A percentile compares a stretch with the other conserved stretches of the same genome.
phyloP scores from a whole-genome alignment of 2,888 invertebrate species.

The Amblyjoppa fuscipennis region DNA sequence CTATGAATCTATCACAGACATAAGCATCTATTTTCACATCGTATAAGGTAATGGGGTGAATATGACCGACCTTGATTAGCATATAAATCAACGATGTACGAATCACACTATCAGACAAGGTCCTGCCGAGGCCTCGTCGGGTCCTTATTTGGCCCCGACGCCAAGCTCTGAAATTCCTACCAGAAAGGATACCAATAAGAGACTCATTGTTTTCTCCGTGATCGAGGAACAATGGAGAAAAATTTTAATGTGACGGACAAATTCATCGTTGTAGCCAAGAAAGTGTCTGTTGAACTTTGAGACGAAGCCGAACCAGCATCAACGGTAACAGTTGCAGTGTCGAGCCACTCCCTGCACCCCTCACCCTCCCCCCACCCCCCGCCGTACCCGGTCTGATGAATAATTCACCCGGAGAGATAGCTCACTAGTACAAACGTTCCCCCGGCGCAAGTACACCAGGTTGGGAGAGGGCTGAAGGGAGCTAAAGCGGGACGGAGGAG shows the following conservation, averaged over 20 bases:
- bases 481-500: conserved; percentile 5
- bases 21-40: no score
- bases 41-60: no score
- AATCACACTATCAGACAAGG: no score
- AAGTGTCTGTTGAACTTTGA: conserved; percentile 36
- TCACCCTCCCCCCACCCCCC: neutral
- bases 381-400: conserved; percentile 52
- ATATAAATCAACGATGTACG: no score
- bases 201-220: conserved; percentile 1
- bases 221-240: conserved; percentile 43
- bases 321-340: conserved; percentile 56
- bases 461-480: conserved; percentile 1
- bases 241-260: conserved; percentile 51
- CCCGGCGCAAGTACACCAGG: conserved; percentile 31
- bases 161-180: no score
- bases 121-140: no score
- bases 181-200: neutral
- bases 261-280: conserved; percentile 59
- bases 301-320: conserved; percentile 16
- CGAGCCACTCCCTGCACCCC: conserved; percentile 62
- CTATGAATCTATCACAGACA: no score
- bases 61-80: no score
- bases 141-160: no score
- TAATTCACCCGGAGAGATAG: conserved; percentile 62
- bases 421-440: conserved; percentile 50